Evolutionary conservation across 2,888 invertebrate genomes (phyloP).

Genomic region (Drosophila nigritarsus): DNA sequence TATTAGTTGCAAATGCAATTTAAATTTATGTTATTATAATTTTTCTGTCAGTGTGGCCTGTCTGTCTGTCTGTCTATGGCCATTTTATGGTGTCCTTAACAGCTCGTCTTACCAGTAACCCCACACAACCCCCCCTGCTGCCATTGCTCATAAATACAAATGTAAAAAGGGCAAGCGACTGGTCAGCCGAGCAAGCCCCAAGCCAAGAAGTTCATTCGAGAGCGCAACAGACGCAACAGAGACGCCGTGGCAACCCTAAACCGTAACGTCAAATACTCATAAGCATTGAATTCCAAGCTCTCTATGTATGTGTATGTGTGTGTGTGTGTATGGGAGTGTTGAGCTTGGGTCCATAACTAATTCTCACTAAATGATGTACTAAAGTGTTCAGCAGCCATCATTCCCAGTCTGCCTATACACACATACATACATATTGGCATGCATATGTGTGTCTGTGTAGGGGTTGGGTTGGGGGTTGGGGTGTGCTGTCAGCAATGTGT

Average conservation of each 20-base stretch:
- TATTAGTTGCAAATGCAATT: background rate
- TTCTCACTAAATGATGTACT: constrained; percentile 78
- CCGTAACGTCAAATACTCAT: constrained; percentile 36
- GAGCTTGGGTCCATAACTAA: constrained; percentile 73
- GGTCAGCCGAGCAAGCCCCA: constrained; percentile 1
- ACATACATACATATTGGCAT: background rate
- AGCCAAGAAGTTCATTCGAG: constrained; percentile 22
- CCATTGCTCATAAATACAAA: constrained; percentile 72
- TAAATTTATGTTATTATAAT: background rate
- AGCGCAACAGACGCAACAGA: constrained; percentile 3
- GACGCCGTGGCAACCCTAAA: constrained; percentile 12
- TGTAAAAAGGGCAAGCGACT: constrained; percentile 58
- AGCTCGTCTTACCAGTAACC: constrained; percentile 16
- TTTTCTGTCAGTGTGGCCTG: constrained; percentile 35
- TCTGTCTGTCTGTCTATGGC: background rate
- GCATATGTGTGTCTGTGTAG: constrained; percentile 4
- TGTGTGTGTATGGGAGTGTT: constrained; percentile 25
- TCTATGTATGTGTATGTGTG: background rate
- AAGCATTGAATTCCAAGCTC: constrained; percentile 45
- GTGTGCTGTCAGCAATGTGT: constrained; percentile 46
- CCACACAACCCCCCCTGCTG: constrained; percentile 1
- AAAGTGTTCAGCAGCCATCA: constrained; percentile 64
- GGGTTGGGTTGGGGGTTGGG: constrained; percentile 17
- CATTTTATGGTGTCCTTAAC: constrained; percentile 50
- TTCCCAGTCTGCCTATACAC: background rate